These are phyloP conservation scores for Acleris emargana DNA, from an alignment of 2,888 invertebrate species.

Conservation along the genomic window DNA sequence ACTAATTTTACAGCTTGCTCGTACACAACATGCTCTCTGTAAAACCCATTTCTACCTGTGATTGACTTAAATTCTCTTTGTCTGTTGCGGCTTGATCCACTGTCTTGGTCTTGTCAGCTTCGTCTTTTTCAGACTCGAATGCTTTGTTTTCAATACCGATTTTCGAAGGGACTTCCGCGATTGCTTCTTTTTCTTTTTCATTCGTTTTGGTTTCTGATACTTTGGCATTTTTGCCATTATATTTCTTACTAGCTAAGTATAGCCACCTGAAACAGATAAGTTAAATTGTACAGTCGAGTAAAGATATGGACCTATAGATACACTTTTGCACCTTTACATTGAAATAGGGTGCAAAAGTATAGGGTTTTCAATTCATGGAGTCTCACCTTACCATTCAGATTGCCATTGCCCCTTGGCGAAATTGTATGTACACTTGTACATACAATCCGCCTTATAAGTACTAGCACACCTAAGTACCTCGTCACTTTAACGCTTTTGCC, in stretches of 20 bases:
- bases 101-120: constrained; percentile 50
- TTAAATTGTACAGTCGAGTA: not conserved
- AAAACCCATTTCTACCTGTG: constrained; percentile 72
- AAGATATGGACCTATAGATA: no score
- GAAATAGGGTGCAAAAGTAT: not conserved
- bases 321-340: no score
- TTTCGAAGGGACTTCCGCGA: constrained; percentile 51
- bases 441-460: no score
- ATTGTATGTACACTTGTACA: no score
- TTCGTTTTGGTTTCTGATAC: constrained; percentile 44
- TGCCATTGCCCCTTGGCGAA: no score
- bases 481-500: no score
- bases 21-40: constrained; percentile 72
- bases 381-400: no score
- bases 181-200: constrained; percentile 47
- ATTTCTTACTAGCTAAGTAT: constrained; percentile 86
- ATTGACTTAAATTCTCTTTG: constrained; percentile 58
- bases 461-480: no score
- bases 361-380: no score
- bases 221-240: constrained; percentile 49
- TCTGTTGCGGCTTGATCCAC: constrained; percentile 44
- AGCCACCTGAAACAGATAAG: constrained; percentile 84
- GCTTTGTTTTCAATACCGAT: constrained; percentile 73
- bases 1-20: constrained; percentile 56
- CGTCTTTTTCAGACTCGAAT: constrained; percentile 70